Evolutionary conservation across 2,113 vertebrate genomes (phyloP).

Genomic region (Talpa occidentalis): DNA sequence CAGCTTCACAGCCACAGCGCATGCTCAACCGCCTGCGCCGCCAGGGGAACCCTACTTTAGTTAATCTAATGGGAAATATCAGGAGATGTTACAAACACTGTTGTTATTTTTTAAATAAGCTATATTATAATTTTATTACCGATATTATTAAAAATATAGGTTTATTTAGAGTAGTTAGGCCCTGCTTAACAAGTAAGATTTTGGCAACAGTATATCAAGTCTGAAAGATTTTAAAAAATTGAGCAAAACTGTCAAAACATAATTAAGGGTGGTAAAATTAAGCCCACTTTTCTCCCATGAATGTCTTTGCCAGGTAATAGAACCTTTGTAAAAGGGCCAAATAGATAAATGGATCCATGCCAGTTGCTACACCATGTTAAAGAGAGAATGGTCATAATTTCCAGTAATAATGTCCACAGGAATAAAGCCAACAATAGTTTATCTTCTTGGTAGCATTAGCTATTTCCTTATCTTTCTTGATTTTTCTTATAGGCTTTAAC

Average conservation of each 20-base stretch:
- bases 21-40: too few relatives aligned
- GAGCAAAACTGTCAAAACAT: not conserved
- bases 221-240: not conserved
- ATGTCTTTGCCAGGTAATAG: not conserved
- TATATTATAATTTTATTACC: not conserved
- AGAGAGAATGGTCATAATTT: not conserved
- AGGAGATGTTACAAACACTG: not conserved
- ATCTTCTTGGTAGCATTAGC: not conserved
- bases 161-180: not conserved
- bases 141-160: not conserved
- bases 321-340: not conserved
- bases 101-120: not conserved
- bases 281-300: not conserved
- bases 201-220: not conserved
- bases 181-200: not conserved
- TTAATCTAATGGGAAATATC: not conserved
- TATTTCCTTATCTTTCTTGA: not conserved
- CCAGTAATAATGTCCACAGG: not conserved
- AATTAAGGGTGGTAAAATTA: not conserved
- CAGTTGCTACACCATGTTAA: not conserved
- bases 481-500: not conserved
- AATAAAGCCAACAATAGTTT: not conserved
- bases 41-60: too few relatives aligned
- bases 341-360: not conserved
- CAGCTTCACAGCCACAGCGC: too few relatives aligned